phyloP scores from a whole-genome alignment of 2,888 invertebrate species.

The Steinernema carpocapsae region DNA sequence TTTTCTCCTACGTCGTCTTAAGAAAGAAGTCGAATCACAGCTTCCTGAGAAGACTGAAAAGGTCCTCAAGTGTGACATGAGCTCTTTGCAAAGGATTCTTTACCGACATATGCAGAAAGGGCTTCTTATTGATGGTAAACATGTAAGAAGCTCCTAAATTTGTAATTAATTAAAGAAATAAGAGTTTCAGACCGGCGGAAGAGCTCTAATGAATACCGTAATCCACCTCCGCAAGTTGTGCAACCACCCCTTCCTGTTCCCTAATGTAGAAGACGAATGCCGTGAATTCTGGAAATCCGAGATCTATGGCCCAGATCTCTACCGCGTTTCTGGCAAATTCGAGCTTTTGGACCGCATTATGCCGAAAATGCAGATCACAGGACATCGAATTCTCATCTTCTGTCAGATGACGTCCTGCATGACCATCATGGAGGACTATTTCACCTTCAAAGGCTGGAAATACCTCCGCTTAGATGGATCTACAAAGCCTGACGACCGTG shows the following conservation, averaged over 20 bases:
- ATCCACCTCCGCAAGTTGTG: constrained; percentile 96
- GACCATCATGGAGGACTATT: constrained; percentile 98
- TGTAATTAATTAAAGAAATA: constrained; percentile 21
- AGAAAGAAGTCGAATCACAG: constrained; percentile 99
- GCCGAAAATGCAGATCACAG: constrained; percentile 88
- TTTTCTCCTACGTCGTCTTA: constrained; percentile 91
- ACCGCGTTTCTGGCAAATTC: constrained; percentile 93
- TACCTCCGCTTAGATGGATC: constrained; percentile 95
- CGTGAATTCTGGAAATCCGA: constrained; percentile 54
- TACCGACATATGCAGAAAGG: constrained; percentile 85
- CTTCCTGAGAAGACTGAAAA: constrained; percentile 92
- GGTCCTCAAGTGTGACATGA: constrained; percentile 84
- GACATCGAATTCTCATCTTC: constrained; percentile 94
- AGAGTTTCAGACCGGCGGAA: constrained; percentile 40
- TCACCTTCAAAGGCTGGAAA: constrained; percentile 83
- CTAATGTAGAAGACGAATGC: constrained; percentile 83
- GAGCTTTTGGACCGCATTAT: constrained; percentile 94
- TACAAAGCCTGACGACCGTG: constrained; percentile 96
- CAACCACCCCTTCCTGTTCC: constrained; percentile 99
- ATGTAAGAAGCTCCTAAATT: constrained; percentile 35
- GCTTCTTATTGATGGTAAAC: constrained; percentile 60
- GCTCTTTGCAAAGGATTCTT: constrained; percentile 88
- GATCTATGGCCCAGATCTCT: constrained; percentile 83
- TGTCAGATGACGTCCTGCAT: constrained; percentile 99
- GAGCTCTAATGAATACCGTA: constrained; percentile 93